Base-by-base conservation (phyloP, 2,113 vertebrate species). In the Salvator merianae region DNA sequence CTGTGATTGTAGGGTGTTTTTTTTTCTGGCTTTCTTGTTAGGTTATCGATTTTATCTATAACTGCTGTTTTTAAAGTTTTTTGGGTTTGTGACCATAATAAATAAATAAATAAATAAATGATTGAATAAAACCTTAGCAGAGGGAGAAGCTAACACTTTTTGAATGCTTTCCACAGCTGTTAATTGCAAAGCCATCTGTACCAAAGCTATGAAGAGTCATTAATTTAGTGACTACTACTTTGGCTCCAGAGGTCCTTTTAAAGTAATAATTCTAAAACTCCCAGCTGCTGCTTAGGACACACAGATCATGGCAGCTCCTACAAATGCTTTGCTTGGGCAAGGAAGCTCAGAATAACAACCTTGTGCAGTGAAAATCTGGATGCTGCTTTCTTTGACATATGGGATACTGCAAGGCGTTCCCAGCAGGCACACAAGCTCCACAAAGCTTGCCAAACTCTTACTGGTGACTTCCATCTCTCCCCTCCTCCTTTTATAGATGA, bases 261-360 rank as follows among this genome's bases (percentile, higher is more conserved):
- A 77, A 70, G 30, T 47, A 26, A 50, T 32, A 50, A 22, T 36
- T 47, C 69, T 34, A 62, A 59, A 66, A 28, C 5, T 12, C 28
- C 2, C 73, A 82, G 79, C 74, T 72, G 81, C 59, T 34, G 81
- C 87, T 85, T 85, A 86, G 91, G 8, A 1, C 65, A 47, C 77
- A 34, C 20, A 74, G 63, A 0, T n/a, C 16, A 62, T 70, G 90
- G 88, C 91, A 93, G 87, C 50, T 86, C 90, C 90, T 82, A 75
- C 71, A 65, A 59, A 90, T 84, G 90, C 92, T 81, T 75, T 65
- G 66, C 50, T 73, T 66, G 32, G 32, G 16, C 43, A 66, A 40
- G 69, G 69, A 78, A 73, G 75, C 69, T 74, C 81, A 55, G 68
- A 65, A 77, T 9, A 80, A 68, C 66, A 12, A 14, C 38, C 59